Conservation (phyloP, 2,113 vertebrate genomes). For the Zeus faber region DNA sequence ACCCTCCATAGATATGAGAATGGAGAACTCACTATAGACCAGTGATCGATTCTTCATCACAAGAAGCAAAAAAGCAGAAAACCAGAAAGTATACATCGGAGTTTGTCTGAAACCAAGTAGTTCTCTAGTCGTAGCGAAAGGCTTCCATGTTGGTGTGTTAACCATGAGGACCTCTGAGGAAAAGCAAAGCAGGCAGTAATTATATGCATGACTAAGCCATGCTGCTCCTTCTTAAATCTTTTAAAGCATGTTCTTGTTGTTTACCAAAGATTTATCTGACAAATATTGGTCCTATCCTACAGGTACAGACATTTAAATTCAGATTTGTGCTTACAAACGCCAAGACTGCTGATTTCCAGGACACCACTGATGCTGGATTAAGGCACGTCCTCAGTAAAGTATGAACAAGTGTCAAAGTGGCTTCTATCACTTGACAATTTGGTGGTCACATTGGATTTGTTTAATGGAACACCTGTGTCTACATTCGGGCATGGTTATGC, state of each 20-base stretch:
- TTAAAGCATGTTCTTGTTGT: no score
- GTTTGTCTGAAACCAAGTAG: not conserved
- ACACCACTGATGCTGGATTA: slow-evolving; percentile 11
- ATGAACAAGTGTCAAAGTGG: not conserved
- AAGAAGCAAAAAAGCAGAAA: no score
- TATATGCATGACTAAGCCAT: slow-evolving; percentile 2
- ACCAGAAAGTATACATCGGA: no score
- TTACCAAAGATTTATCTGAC: no score
- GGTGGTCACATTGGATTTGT: slow-evolving; percentile 6
- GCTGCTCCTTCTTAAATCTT: no score
- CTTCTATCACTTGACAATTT: slow-evolving; percentile 1
- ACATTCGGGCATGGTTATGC: not conserved
- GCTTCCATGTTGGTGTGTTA: not conserved
- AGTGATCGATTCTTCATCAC: no score
- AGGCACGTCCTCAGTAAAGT: not conserved
- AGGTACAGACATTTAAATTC: not conserved
- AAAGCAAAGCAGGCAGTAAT: slow-evolving; percentile 3
- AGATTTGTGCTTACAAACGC: slow-evolving; percentile 14
- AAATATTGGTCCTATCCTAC: no score
- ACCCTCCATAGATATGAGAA: no score
- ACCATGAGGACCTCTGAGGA: not conserved
- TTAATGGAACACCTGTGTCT: slow-evolving; percentile 23
- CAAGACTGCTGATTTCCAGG: slow-evolving; percentile 27
- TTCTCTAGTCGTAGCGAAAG: not conserved
- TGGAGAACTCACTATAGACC: no score